phyloP scores from a whole-genome alignment of 2,113 vertebrate species.

The Alosa alosa region DNA sequence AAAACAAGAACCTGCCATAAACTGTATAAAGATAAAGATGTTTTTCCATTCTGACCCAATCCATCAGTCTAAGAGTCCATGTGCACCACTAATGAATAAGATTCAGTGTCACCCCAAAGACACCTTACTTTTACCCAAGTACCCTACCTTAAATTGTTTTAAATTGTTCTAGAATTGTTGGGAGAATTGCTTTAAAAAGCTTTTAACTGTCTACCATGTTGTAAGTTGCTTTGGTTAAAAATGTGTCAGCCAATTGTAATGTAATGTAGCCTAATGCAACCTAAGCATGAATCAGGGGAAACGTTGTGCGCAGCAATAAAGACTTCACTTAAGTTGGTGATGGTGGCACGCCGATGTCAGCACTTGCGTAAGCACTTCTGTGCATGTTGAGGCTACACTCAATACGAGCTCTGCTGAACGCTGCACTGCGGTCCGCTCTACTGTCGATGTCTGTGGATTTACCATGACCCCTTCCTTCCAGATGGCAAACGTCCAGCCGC shows the following conservation, averaged over 20 bases:
- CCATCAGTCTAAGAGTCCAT: neutral
- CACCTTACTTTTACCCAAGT: neutral
- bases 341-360: neutral
- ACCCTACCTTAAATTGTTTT: too few relatives aligned
- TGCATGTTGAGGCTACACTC: neutral
- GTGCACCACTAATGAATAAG: neutral
- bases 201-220: too few relatives aligned
- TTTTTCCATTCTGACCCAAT: neutral
- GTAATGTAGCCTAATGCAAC: too few relatives aligned
- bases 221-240: too few relatives aligned
- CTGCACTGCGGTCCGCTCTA: neutral
- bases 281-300: neutral
- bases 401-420: neutral
- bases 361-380: neutral
- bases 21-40: neutral
- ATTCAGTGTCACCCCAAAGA: neutral
- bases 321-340: neutral
- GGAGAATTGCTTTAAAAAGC: too few relatives aligned
- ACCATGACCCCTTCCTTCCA: slow-evolving; percentile 88
- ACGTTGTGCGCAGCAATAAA: neutral
- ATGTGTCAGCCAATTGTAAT: too few relatives aligned
- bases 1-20: neutral
- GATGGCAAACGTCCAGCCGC: slow-evolving; percentile 83
- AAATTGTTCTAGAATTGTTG: too few relatives aligned
- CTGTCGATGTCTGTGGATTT: slow-evolving; percentile 47